phyloP scores from a whole-genome alignment of 2,113 vertebrate genomes.

The Neodon shergylaensis region DNA sequence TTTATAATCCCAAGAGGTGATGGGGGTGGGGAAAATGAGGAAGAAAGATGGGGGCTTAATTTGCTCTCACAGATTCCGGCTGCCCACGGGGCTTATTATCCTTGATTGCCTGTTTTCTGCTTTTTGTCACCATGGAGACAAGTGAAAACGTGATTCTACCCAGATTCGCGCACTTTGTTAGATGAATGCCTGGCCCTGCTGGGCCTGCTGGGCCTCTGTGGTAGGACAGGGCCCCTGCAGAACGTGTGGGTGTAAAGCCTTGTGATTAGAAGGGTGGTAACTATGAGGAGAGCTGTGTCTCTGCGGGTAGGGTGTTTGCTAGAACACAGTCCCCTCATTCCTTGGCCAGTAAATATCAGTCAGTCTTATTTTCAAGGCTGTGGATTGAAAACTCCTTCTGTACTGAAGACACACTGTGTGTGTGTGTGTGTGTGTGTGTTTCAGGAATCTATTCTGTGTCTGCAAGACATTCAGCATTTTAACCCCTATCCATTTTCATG shows the following conservation, averaged over 20 bases:
- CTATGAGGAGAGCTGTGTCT: background rate
- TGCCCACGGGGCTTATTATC: constrained; percentile 78
- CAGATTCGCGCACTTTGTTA: constrained; percentile 61
- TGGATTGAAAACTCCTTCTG: background rate
- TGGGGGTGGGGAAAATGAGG: constrained; percentile 42
- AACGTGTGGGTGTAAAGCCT: background rate
- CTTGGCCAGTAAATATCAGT: background rate
- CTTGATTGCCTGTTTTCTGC: constrained; percentile 75
- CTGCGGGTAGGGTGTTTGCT: background rate
- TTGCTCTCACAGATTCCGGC: constrained; percentile 52
- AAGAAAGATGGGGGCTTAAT: constrained; percentile 64
- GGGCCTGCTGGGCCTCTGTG: constrained; percentile 53
- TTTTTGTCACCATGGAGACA: constrained; percentile 73
- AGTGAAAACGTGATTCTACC: constrained; percentile 63
- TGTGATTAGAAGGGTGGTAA: constrained; percentile 42
- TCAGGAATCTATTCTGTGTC: background rate
- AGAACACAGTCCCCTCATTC: background rate
- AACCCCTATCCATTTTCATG: background rate
- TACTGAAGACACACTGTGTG: background rate
- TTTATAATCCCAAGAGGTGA: constrained; percentile 52
- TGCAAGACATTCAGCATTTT: background rate
- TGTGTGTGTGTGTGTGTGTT: background rate
- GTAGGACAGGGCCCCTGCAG: background rate
- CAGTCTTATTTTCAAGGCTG: background rate
- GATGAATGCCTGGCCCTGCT: background rate